A percentile compares a stretch with the other conserved stretches of the same genome.
Conservation (phyloP, 2,113 vertebrate species). For the Chascanopsetta lugubris region DNA sequence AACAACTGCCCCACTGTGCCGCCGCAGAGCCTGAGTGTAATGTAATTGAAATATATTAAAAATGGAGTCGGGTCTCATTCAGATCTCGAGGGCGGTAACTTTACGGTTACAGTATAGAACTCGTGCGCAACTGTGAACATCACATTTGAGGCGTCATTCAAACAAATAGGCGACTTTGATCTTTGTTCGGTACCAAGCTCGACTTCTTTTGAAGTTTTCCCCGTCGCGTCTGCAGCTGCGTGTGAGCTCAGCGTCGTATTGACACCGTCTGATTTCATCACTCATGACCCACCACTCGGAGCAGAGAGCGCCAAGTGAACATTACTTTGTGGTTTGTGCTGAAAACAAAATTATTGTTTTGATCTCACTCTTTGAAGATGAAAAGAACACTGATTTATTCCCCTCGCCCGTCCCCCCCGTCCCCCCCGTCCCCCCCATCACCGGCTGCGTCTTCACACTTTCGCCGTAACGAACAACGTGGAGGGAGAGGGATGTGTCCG, state of each 20-base stretch:
- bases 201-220: slow-evolving; percentile 32
- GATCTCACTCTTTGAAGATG: slow-evolving; percentile 44
- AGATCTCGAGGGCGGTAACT: background rate
- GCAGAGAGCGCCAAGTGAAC: background rate
- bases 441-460: slow-evolving; percentile 13
- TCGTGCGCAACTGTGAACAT: background rate
- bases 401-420: background rate
- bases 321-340: slow-evolving; percentile 21
- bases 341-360: too few species aligned
- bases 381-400: slow-evolving; percentile 47
- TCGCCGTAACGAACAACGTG: slow-evolving; percentile 30
- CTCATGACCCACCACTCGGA: slow-evolving; percentile 7
- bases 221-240: slow-evolving; percentile 25
- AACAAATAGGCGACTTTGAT: slow-evolving; percentile 46
- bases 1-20: background rate
- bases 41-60: background rate
- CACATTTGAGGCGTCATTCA: slow-evolving; percentile 12
- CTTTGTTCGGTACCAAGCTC: slow-evolving; percentile 34
- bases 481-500: background rate
- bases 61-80: background rate
- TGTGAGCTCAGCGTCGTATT: slow-evolving; percentile 36
- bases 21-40: background rate
- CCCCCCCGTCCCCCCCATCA: slow-evolving; percentile 3
- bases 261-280: slow-evolving; percentile 37
- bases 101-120: background rate